Percentiles rank a stretch among this genome's conserved stretches.
These are phyloP conservation scores for Stenodema calcarata DNA, from an alignment of 2,888 invertebrate species.

Conservation along the genomic window DNA sequence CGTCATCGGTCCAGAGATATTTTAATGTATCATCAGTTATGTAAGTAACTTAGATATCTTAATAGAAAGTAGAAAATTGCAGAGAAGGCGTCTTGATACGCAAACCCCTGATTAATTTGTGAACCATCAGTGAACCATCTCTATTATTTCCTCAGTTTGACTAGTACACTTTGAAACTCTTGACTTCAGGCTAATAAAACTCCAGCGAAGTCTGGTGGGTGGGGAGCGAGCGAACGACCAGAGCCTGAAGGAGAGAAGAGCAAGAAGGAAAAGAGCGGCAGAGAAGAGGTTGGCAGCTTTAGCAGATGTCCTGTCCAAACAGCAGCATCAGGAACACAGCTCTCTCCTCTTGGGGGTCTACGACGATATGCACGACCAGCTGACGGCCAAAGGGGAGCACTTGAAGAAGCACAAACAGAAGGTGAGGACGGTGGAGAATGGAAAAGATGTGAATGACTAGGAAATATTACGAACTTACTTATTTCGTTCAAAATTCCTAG, in stretches of 20 bases:
- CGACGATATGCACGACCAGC: constrained; percentile 78
- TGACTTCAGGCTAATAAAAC: constrained; percentile 65
- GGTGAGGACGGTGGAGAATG: not conserved
- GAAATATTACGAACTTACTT: not conserved
- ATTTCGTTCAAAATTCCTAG: constrained; percentile 59
- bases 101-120: no score
- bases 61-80: no score
- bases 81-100: no score
- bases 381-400: constrained; percentile 74
- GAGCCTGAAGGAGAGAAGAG: constrained; percentile 73
- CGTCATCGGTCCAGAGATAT: no score
- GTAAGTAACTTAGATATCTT: no score
- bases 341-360: constrained; percentile 75
- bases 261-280: constrained; percentile 72
- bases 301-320: constrained; percentile 69
- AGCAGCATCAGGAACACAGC: constrained; percentile 66
- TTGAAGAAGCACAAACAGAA: constrained; percentile 72
- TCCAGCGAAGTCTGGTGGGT: constrained; percentile 79
- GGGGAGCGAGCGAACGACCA: constrained; percentile 78
- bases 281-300: constrained; percentile 70
- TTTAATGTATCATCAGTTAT: no score
- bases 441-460: not conserved
- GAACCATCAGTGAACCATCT: no score
- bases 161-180: no score
- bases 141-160: no score